A percentile compares a stretch with the other conserved stretches of the same genome.
These are phyloP conservation scores for Tachysurus fulvidraco DNA, from an alignment of 2,113 vertebrate genomes.

Conservation along the genomic window DNA sequence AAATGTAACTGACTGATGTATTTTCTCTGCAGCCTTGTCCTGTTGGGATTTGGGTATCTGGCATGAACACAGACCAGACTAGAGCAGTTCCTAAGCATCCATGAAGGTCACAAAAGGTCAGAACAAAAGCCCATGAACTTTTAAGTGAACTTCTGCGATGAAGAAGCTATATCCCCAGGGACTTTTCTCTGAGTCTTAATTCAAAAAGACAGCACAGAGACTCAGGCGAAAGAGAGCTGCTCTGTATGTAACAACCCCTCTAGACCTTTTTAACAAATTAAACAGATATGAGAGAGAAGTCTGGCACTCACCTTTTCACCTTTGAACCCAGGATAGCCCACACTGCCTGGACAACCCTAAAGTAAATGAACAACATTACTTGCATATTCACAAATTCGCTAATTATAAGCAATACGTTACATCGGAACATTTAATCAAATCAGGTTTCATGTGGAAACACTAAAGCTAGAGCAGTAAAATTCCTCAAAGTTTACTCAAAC, in stretches of 20 bases:
- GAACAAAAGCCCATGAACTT: conserved; percentile 27
- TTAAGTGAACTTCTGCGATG: conserved; percentile 32
- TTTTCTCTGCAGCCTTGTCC: background rate
- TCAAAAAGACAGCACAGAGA: conserved; percentile 29
- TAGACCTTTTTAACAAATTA: conserved; percentile 18
- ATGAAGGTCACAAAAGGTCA: background rate
- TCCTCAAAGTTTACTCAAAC: background rate
- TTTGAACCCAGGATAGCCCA: conserved; percentile 79
- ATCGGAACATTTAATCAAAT: background rate
- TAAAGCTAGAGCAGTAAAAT: background rate
- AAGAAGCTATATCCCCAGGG: conserved; percentile 23
- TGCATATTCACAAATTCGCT: background rate
- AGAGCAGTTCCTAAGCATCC: background rate
- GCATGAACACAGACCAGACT: background rate
- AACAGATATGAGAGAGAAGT: background rate
- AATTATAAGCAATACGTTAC: background rate
- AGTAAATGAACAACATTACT: background rate
- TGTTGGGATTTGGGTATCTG: conserved; percentile 7
- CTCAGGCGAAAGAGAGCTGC: background rate
- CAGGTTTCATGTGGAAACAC: background rate
- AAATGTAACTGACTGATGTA: background rate
- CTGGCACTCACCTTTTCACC: conserved; percentile 79
- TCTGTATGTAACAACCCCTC: background rate
- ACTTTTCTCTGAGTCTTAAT: conserved; percentile 1
- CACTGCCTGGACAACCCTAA: conserved; percentile 79